These are phyloP conservation scores for Gymnoscopelus braueri DNA, from an alignment of 2,797 vertebrate genomes.

Conservation along the genomic window DNA sequence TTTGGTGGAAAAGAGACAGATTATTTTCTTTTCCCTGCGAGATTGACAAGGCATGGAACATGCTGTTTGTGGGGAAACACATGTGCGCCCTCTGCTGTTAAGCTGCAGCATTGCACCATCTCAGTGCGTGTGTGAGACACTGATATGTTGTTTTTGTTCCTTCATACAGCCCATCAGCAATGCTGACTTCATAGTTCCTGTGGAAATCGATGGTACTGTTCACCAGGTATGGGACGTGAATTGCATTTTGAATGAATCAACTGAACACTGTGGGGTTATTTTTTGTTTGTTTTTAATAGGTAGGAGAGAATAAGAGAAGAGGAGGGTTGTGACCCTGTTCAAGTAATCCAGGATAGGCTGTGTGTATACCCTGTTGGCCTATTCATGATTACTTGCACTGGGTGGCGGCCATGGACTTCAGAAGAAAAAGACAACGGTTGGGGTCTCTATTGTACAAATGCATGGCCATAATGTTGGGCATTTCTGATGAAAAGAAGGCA, in stretches of 20 bases:
- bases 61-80: no score
- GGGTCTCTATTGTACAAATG: background rate
- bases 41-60: background rate
- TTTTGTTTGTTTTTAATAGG: background rate
- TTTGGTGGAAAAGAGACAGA: constrained; percentile 29
- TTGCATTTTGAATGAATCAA: background rate
- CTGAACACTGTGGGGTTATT: no score
- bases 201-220: constrained; percentile 98
- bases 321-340: constrained; percentile 88
- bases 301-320: constrained; percentile 4
- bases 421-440: constrained; percentile 5
- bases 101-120: constrained; percentile 34
- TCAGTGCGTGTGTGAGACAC: background rate
- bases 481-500: background rate
- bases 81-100: constrained; percentile 60
- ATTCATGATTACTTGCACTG: constrained; percentile 99
- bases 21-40: constrained; percentile 17
- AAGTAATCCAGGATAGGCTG: constrained; percentile 99
- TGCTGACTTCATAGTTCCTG: constrained; percentile 98
- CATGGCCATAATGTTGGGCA: background rate
- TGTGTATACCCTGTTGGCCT: constrained; percentile 91
- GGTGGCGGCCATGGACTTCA: constrained; percentile 74
- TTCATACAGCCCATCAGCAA: constrained; percentile 93
- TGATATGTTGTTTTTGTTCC: constrained; percentile 41
- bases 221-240: constrained; percentile 87